Percentiles rank a stretch among this genome's conserved stretches.
phyloP scores from a whole-genome alignment of 2,888 invertebrate genomes.

The Ormyrus labotus region DNA sequence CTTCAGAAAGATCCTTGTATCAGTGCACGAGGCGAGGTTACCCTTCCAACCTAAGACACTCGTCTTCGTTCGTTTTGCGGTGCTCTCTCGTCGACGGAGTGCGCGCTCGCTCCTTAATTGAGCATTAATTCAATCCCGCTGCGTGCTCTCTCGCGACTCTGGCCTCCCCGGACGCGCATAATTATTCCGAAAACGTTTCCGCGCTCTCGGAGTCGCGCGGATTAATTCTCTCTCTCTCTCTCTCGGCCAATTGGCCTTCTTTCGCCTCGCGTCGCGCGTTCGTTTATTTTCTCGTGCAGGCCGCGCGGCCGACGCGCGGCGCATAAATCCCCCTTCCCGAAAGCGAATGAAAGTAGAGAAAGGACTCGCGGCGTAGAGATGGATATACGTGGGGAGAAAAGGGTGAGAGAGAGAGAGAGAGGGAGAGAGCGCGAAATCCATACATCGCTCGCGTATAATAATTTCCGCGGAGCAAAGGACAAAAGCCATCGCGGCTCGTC shows the following conservation, averaged over 20 bases:
- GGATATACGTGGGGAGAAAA: too few relatives aligned
- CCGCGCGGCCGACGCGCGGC: too few relatives aligned
- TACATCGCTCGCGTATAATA: conserved; percentile 3
- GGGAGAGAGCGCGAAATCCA: background rate
- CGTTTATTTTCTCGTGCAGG: background rate
- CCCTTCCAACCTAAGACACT: conserved; percentile 17
- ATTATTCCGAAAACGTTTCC: conserved; percentile 47
- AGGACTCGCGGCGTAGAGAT: background rate
- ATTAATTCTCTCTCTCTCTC: background rate
- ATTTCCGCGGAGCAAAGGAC: conserved; percentile 1
- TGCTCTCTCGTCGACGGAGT: background rate
- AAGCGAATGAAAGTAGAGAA: conserved; percentile 1
- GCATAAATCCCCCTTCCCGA: conserved; percentile 44
- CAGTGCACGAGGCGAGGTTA: background rate
- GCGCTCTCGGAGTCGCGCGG: background rate
- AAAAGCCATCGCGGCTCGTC: too few relatives aligned
- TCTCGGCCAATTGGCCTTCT: conserved; percentile 8
- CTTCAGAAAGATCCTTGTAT: background rate
- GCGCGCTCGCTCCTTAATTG: conserved; percentile 45
- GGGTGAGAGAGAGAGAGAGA: background rate
- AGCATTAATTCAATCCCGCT: conserved; percentile 50
- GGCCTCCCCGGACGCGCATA: conserved; percentile 31
- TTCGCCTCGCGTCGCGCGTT: background rate
- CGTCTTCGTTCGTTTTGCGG: conserved; percentile 17
- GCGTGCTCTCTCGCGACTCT: background rate